These are phyloP conservation scores for Drosophila anceps DNA, from an alignment of 2,888 invertebrate species.

Conservation along the genomic window DNA sequence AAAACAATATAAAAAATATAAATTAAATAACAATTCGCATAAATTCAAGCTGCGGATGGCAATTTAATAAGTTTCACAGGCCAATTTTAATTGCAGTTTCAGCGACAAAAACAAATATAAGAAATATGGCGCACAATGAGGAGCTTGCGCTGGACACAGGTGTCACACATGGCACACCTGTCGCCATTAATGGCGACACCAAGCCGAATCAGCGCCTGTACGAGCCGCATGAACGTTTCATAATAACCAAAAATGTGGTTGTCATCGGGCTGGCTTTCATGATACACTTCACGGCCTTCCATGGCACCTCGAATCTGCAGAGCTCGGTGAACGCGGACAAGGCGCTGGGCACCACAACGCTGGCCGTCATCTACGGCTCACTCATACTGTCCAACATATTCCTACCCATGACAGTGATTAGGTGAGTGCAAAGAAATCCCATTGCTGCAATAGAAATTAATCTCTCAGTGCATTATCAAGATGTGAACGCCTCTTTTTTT, in stretches of 20 bases:
- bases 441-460: not conserved
- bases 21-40: not conserved
- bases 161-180: constrained; percentile 16
- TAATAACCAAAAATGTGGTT: constrained; percentile 93
- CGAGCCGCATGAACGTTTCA: constrained; percentile 88
- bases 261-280: constrained; percentile 95
- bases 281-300: constrained; percentile 96
- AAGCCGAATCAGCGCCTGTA: constrained; percentile 80
- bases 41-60: not conserved
- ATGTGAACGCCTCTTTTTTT: not conserved
- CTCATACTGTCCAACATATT: constrained; percentile 96
- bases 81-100: not conserved
- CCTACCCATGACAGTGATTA: constrained; percentile 93
- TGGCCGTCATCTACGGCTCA: constrained; percentile 94
- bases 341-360: constrained; percentile 93
- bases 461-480: not conserved
- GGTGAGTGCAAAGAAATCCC: constrained; percentile 86
- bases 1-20: too few relatives aligned
- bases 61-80: not conserved
- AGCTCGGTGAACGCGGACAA: constrained; percentile 94
- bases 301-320: constrained; percentile 93
- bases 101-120: constrained; percentile 25
- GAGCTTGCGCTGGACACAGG: constrained; percentile 62
- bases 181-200: constrained; percentile 32
- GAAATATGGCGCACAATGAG: constrained; percentile 45